Evolutionary conservation across 2,888 invertebrate genomes (phyloP), one percentile per base, ranked within the genome.

Genomic region (Synergus gifuensis): DNA sequence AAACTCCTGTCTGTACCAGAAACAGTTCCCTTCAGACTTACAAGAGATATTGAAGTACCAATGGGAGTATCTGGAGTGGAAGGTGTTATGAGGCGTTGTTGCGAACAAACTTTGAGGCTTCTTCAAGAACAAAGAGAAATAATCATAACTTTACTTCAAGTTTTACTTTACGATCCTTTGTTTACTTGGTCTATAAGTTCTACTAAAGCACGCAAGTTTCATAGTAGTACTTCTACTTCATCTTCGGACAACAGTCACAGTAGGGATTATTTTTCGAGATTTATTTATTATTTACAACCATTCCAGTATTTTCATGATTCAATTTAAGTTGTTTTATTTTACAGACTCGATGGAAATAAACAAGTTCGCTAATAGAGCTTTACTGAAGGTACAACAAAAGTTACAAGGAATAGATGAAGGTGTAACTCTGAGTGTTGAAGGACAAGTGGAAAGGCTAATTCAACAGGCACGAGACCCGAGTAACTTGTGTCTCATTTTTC

Each of bases 11-110:
- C 96, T 0, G 97, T 97, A 0, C 98, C 98, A 1, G 99, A 99
- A 93, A 97, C 96, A 0, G 96, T 99, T 18, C 98, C 99, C 0
- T 99, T 99, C 92, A 95, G 99, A n/a, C 93, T 99, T 82, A 98
- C 98, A 0, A 95, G 98, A 87, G 98, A 99, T 89, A 95, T 98
- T 77, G 95, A 98, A 76, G 97, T 98, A 87, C 98, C 98, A 3
- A 97, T 99, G 95, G 98, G 99, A 1, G 94, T 96, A 12, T 95
- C 96, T 84, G 98, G 98, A n/a, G 95, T 97, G 2, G 97, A 98
- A 92, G 98, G 98, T 9, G 95, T 96, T 76, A 98, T 98, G 90
- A 94, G 96, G 89, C 95, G 96, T 86, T 96, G 96, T 82, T 98
- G 98, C 91, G 98, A 98, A 92, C 96, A 96, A 89, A 98, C 97